phyloP scores from a whole-genome alignment of 2,888 invertebrate species.

The Byasa hedistus region DNA sequence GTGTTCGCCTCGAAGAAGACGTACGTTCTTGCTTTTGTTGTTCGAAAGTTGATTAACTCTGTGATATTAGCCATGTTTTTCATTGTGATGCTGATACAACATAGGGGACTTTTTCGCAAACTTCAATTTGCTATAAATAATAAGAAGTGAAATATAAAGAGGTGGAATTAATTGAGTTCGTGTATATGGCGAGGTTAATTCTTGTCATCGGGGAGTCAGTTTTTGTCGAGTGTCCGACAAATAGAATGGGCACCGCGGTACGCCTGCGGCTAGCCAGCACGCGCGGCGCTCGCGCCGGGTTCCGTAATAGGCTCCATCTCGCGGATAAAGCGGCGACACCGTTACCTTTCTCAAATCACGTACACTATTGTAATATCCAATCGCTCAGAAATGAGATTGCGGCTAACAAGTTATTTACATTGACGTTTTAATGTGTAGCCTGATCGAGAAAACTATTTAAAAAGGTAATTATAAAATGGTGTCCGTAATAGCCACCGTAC shows the following conservation, averaged over 20 bases:
- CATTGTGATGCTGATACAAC: slow-evolving; percentile 15
- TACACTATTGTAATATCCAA: slow-evolving; percentile 81
- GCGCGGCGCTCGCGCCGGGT: slow-evolving; percentile 55
- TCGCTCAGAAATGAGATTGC: slow-evolving; percentile 80
- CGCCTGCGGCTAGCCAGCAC: slow-evolving; percentile 34
- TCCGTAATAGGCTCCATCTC: slow-evolving; percentile 67
- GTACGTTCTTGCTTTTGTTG: slow-evolving; percentile 29
- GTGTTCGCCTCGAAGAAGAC: slow-evolving; percentile 22
- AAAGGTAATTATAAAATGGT: slow-evolving; percentile 78
- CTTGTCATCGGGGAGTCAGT: slow-evolving; percentile 26
- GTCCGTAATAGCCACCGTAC: slow-evolving; percentile 73
- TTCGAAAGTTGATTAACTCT: slow-evolving; percentile 29
- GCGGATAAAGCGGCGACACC: slow-evolving; percentile 78
- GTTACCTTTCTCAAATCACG: slow-evolving; percentile 80
- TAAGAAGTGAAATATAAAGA: slow-evolving; percentile 22
- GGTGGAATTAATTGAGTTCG: slow-evolving; percentile 26
- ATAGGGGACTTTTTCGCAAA: slow-evolving; percentile 22
- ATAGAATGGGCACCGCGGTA: slow-evolving; percentile 12
- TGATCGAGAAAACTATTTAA: slow-evolving; percentile 76
- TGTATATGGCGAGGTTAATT: slow-evolving; percentile 27
- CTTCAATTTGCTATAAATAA: slow-evolving; percentile 21
- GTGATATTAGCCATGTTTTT: slow-evolving; percentile 14
- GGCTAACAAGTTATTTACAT: slow-evolving; percentile 81
- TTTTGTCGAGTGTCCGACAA: slow-evolving; percentile 22
- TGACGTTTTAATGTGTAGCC: slow-evolving; percentile 79